Evolutionary conservation across 2,113 vertebrate genomes (phyloP).

Genomic region (Podarcis cretensis): DNA sequence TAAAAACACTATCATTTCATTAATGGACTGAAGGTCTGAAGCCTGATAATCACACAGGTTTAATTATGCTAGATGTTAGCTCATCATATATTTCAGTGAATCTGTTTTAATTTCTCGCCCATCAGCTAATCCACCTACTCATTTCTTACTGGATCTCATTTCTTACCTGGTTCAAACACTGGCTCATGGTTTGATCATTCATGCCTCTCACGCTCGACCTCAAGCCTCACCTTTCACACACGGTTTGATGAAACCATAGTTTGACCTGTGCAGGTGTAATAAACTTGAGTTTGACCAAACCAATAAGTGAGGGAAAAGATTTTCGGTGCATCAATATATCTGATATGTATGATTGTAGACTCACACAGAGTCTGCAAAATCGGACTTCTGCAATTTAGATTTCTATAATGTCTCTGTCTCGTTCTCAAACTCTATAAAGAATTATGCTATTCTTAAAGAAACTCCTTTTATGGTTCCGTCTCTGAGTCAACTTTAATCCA

Average conservation of each 20-base stretch:
- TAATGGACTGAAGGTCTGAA: too few species aligned
- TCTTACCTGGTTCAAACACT: neutral
- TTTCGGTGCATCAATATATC: neutral
- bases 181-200: neutral
- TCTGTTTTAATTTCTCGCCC: too few species aligned
- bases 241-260: neutral
- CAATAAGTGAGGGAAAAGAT: neutral
- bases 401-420: neutral
- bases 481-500: neutral
- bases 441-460: neutral
- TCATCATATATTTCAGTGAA: too few species aligned
- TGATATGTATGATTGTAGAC: neutral
- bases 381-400: neutral
- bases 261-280: neutral
- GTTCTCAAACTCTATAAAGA: too few species aligned
- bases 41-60: too few species aligned
- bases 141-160: too few species aligned
- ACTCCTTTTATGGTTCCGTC: neutral
- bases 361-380: neutral
- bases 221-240: neutral
- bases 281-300: neutral
- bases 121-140: too few species aligned
- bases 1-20: too few species aligned
- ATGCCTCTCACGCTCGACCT: neutral
- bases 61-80: too few species aligned